phyloP scores from a whole-genome alignment of 2,113 vertebrate species.

The Oophaga pumilio region DNA sequence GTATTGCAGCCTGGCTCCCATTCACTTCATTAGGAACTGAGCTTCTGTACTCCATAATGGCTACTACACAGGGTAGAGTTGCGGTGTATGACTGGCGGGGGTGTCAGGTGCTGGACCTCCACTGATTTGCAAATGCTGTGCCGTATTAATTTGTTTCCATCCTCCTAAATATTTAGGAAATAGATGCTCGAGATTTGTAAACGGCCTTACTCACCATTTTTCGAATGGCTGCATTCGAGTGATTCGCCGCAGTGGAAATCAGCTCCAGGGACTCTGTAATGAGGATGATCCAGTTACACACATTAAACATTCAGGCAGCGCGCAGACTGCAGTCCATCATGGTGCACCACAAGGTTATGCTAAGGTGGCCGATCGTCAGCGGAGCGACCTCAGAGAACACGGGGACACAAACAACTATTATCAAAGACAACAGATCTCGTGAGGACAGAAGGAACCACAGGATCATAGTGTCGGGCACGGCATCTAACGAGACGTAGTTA shows the following conservation, averaged over 20 bases:
- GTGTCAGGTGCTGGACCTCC: too few species aligned
- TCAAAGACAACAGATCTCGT: not conserved
- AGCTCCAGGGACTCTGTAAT: slow-evolving; percentile 91
- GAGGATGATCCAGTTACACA: slow-evolving; percentile 55
- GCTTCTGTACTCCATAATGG: too few species aligned
- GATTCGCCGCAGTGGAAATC: slow-evolving; percentile 95
- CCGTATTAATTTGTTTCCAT: not conserved
- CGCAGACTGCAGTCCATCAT: not conserved
- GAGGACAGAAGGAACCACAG: not conserved
- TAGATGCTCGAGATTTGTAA: not conserved
- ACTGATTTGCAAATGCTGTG: not conserved
- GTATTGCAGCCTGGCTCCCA: too few species aligned
- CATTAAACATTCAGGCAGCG: slow-evolving; percentile 44
- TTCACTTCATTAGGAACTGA: too few species aligned
- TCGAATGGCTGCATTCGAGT: slow-evolving; percentile 93
- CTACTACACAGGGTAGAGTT: too few species aligned
- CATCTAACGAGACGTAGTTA: slow-evolving; percentile 6
- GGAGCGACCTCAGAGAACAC: not conserved
- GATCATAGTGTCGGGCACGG: not conserved
- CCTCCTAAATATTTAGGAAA: not conserved
- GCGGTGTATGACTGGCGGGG: too few species aligned
- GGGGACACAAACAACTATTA: slow-evolving; percentile 14
- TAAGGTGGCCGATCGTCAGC: slow-evolving; percentile 18
- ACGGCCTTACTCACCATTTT: slow-evolving; percentile 85
- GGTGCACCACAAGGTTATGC: slow-evolving; percentile 17